Evolutionary conservation across 2,888 invertebrate species (phyloP).

Genomic region (Neoaliturus tenellus): DNA sequence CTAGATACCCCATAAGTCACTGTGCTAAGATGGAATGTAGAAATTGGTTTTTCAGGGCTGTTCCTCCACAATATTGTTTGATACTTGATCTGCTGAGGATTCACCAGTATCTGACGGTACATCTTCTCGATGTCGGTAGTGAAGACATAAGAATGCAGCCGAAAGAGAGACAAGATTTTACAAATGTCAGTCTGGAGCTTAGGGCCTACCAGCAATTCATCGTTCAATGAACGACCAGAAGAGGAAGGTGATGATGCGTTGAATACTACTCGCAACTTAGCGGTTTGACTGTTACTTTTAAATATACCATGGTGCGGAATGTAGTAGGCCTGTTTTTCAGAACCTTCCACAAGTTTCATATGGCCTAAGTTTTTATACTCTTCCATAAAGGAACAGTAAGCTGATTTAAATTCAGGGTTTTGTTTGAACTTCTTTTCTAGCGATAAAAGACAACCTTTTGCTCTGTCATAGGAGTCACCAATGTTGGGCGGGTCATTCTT

Average conservation of each 20-base stretch:
- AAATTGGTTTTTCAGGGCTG: not conserved
- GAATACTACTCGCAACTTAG: not conserved
- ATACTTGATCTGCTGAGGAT: too few species aligned
- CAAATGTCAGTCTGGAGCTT: not conserved
- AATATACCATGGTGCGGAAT: not conserved
- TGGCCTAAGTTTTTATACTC: not conserved
- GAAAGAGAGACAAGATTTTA: not conserved
- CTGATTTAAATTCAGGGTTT: not conserved
- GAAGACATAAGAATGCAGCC: not conserved
- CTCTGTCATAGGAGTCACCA: not conserved
- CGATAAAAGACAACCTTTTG: not conserved
- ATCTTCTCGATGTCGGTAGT: not conserved
- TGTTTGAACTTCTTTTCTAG: not conserved
- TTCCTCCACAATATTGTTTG: too few species aligned
- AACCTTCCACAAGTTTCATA: not conserved
- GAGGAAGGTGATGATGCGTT: not conserved
- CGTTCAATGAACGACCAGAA: not conserved
- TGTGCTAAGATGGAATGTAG: not conserved
- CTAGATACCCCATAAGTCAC: slow-evolving; percentile 2
- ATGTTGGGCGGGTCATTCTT: not conserved
- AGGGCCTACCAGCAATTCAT: not conserved
- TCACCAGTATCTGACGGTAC: not conserved
- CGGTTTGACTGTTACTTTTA: too few species aligned
- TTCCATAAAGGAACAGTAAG: not conserved
- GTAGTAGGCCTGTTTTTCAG: not conserved